phyloP scores from a whole-genome alignment of 1,140 invertebrate genomes.

The Chionoecetes opilio region DNA sequence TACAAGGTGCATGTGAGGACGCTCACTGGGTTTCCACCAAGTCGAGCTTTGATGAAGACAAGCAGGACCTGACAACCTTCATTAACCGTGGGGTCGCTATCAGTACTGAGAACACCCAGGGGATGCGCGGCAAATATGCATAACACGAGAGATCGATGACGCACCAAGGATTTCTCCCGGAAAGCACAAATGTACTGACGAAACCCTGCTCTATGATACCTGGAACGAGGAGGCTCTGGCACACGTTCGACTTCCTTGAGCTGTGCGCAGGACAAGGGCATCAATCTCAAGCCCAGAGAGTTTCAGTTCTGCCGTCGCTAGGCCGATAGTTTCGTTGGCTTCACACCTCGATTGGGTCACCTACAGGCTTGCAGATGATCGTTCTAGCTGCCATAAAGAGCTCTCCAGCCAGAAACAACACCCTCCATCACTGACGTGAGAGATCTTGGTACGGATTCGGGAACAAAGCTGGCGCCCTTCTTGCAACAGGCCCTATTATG shows the following conservation, averaged over 20 bases:
- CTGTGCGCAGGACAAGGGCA: constrained; percentile 7
- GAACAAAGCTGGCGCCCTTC: no score
- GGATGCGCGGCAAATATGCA: background rate
- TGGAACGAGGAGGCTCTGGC: background rate
- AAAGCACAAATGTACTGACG: background rate
- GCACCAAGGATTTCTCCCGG: background rate
- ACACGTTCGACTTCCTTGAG: background rate
- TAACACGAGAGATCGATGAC: background rate
- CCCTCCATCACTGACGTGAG: no score
- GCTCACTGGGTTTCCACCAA: constrained; percentile 3
- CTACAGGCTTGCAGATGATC: constrained; percentile 2
- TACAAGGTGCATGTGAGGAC: background rate
- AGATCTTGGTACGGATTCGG: no score
- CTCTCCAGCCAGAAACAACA: background rate
- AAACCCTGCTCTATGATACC: constrained; percentile 28
- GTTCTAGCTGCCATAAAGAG: background rate
- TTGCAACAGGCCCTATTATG: no score
- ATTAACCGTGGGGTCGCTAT: background rate
- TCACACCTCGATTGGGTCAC: background rate
- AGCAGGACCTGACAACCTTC: background rate
- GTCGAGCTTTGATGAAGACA: background rate
- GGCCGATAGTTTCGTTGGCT: constrained; percentile 33
- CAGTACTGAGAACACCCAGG: constrained; percentile 12
- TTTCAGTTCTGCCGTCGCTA: background rate
- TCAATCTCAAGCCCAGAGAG: background rate